phyloP scores from a whole-genome alignment of 1,140 invertebrate genomes.

The Ceratosolen solmsi region DNA sequence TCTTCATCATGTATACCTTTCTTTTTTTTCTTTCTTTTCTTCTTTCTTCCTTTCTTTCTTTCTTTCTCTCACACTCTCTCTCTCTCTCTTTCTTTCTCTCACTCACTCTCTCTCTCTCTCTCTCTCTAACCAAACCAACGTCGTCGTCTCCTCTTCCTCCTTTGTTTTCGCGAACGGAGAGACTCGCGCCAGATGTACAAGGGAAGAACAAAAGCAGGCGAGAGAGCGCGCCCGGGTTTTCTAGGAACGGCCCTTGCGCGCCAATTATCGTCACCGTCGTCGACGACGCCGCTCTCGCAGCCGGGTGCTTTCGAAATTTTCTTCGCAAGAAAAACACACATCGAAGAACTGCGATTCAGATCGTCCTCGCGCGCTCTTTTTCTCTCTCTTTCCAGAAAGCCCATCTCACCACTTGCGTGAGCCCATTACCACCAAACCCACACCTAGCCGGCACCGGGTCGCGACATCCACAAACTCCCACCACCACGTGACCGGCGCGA shows the following conservation, averaged over 20 bases:
- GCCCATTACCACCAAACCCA: too few species aligned
- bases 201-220: neutral
- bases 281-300: too few species aligned
- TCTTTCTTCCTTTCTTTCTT: neutral
- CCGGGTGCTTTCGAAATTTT: neutral
- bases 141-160: neutral
- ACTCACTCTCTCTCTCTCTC: neutral
- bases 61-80: neutral
- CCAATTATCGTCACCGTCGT: neutral
- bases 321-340: neutral
- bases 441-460: too few species aligned
- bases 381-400: too few species aligned
- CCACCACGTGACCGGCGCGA: neutral
- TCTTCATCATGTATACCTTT: neutral
- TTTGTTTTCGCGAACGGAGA: neutral
- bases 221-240: neutral
- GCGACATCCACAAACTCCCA: neutral
- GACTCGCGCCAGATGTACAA: neutral
- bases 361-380: too few species aligned
- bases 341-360: too few species aligned
- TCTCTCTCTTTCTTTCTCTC: neutral
- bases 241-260: conserved; percentile 1
- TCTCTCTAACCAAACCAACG: neutral
- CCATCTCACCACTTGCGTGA: too few species aligned
- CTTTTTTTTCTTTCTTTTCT: neutral